Evolutionary conservation across 2,888 invertebrate genomes (phyloP), one percentile per base, ranked within the genome.

Genomic region (Machimus rusticus): DNA sequence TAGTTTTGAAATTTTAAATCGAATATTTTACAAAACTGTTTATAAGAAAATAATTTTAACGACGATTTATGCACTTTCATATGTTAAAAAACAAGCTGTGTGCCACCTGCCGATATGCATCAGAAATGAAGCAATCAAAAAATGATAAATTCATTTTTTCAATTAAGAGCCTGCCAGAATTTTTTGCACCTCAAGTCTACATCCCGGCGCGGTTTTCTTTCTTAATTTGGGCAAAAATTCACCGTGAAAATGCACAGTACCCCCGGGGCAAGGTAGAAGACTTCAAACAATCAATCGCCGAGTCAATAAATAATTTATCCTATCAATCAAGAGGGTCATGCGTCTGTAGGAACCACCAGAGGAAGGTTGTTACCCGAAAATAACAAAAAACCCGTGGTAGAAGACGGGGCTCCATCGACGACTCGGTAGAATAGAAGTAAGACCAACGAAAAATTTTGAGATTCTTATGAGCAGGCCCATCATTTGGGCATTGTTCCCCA

Each of bases 271-370:
- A 81, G 51, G 51, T 14, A 81, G 39, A 79, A 74, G 23, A 86
- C 14, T 86, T 86, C 81, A 16, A 66, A 79, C 74, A 85, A 76
- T 81, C 81, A 76, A 78, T 88, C 86, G 84, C 57, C 84, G 31
- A 74, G 88, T 87, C 88, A 87, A 88, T 88, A 87, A 87, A 88
- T 87, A 87, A 88, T 87, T 87, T 85, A 46, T 79, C 86, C 88
- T 88, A 88, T 88, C 88, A 87, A 88, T 88, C 88, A 88, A 87
- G 82, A 87, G 74, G 31, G 43, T 79, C 76, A n/a, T 46, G 28
- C n/a, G 84, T 81, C 81, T 19, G 43, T 51, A 39, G 31, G 84
- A 84, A 74, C 74, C 84, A 84, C 84, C 74, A 74, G 51, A 84
- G 66, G 39, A 74, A 57, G 84, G 57, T 39, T 84, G 57, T 84